Evolutionary conservation across 2,888 invertebrate species (phyloP).

Genomic region (Petrolisthes cinctipes): DNA sequence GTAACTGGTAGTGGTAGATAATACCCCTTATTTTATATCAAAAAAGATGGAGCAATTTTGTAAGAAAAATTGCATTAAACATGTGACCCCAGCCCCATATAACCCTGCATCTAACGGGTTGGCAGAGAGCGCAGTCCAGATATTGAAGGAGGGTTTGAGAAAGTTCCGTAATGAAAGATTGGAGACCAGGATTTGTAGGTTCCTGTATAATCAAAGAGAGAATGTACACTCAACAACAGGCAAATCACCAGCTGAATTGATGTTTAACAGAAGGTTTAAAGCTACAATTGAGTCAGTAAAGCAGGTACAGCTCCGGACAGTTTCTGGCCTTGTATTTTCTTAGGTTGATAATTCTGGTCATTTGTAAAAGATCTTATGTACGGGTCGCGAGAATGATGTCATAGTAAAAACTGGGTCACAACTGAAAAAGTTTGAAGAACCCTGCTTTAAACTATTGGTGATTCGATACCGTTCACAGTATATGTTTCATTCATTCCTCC

Average conservation of each 20-base stretch:
- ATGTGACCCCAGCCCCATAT: no score
- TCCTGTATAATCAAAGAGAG: neutral
- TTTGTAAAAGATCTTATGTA: no score
- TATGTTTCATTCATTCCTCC: no score
- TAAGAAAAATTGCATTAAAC: constrained; percentile 17
- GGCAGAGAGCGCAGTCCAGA: neutral
- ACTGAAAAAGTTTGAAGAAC: no score
- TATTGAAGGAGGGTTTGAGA: no score
- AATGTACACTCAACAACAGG: constrained; percentile 1
- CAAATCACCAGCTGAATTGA: constrained; percentile 2
- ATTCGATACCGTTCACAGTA: no score
- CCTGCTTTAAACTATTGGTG: no score
- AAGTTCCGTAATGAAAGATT: neutral
- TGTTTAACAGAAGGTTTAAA: neutral
- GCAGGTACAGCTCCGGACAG: neutral
- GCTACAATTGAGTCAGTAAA: constrained; percentile 8
- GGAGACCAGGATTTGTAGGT: neutral
- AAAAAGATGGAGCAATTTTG: constrained; percentile 12
- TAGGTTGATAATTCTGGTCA: no score
- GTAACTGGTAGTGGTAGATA: constrained; percentile 8
- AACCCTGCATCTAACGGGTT: neutral
- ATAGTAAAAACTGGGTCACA: no score
- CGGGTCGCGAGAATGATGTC: no score
- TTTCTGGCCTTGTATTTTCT: no score
- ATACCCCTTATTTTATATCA: constrained; percentile 9